Evolutionary conservation across 2,888 invertebrate genomes (phyloP).

Genomic region (Bugulina stolonifera): DNA sequence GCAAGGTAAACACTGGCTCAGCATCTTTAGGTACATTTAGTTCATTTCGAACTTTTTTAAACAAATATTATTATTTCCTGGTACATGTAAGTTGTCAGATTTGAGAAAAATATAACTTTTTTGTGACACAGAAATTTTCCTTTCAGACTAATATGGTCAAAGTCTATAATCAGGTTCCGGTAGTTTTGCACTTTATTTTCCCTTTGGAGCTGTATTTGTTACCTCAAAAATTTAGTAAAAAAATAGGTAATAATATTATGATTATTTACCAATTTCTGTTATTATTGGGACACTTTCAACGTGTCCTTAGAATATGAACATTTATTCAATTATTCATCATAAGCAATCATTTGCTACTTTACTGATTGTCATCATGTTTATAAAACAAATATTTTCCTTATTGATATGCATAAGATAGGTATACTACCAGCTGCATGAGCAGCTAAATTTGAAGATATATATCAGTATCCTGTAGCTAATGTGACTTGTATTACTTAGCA

Average conservation of each 20-base stretch:
- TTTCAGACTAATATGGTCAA: too few species aligned
- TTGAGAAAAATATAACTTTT: too few species aligned
- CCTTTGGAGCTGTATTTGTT: not conserved
- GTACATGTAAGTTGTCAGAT: too few species aligned
- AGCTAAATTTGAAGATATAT: not conserved
- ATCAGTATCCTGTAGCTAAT: not conserved
- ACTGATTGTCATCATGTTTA: not conserved
- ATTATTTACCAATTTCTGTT: not conserved
- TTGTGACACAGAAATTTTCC: too few species aligned
- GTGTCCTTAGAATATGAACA: too few species aligned
- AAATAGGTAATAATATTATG: not conserved
- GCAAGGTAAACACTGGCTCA: too few species aligned
- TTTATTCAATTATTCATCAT: not conserved
- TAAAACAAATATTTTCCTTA: not conserved
- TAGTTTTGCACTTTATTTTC: not conserved
- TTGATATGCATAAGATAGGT: too few species aligned
- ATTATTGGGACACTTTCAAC: not conserved
- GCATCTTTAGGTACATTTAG: too few species aligned
- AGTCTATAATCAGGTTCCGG: not conserved
- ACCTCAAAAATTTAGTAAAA: not conserved
- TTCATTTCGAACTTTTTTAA: too few species aligned
- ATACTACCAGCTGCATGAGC: too few species aligned
- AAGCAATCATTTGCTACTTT: not conserved
- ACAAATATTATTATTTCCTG: too few species aligned
- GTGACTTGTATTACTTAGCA: not conserved